phyloP scores from a whole-genome alignment of 2,888 invertebrate species.

The Merodon equestris region DNA sequence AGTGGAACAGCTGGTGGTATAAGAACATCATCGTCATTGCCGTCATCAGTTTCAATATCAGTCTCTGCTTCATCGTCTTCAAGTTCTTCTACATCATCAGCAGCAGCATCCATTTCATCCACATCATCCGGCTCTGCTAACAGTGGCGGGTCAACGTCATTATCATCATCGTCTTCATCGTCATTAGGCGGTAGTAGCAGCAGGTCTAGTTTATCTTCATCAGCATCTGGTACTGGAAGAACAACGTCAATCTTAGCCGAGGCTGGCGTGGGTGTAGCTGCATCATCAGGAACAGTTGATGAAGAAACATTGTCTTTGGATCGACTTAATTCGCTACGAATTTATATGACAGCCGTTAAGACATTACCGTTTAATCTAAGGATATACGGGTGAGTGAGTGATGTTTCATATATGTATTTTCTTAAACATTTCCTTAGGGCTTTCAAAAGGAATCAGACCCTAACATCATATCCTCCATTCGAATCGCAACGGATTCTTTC shows the following conservation, averaged over 20 bases:
- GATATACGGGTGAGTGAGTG: conserved; percentile 79
- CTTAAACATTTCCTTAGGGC: neutral
- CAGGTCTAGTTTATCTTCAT: conserved; percentile 58
- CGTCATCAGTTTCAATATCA: conserved; percentile 58
- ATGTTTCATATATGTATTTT: conserved; percentile 23
- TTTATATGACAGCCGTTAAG: conserved; percentile 78
- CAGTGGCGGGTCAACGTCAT: conserved; percentile 41
- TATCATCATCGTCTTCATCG: conserved; percentile 9
- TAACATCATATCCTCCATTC: neutral
- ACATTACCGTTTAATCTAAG: conserved; percentile 78
- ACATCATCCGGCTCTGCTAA: conserved; percentile 49
- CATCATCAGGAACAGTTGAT: conserved; percentile 73
- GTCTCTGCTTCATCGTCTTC: conserved; percentile 57
- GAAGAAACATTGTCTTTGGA: conserved; percentile 78
- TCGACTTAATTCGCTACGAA: conserved; percentile 77
- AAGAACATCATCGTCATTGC: conserved; percentile 67
- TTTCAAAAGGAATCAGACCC: no score
- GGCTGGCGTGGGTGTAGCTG: conserved; percentile 67
- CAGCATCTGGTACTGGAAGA: conserved; percentile 55
- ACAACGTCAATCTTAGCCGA: conserved; percentile 31
- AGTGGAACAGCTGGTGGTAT: conserved; percentile 39
- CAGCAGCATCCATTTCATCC: conserved; percentile 51
- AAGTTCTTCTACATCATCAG: conserved; percentile 26
- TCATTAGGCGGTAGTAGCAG: conserved; percentile 31
- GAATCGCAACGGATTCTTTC: neutral